Evolutionary conservation across 2,888 invertebrate species (phyloP), one percentile per base, ranked within the genome.

Genomic region (Tridacna gigas): DNA sequence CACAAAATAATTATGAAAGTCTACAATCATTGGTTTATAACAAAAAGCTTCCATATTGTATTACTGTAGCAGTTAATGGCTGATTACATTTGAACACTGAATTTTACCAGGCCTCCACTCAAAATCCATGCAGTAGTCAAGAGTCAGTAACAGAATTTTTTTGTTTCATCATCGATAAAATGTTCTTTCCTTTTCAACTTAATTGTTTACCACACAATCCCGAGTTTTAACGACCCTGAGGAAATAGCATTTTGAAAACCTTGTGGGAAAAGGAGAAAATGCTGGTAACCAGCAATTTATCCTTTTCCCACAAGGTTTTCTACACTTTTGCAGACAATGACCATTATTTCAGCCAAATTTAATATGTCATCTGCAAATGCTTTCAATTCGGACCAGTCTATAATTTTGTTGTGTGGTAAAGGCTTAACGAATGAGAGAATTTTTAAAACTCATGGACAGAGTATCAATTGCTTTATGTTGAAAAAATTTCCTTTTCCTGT

Each of bases 201-300:
- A 65, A 65, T 9, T 2, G 3, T 65, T 65, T 65, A 22, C 65
- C 65, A 22, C 1, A 65, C 65, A 56, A 56, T 13, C 65, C n/a
- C 5, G 25, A 9, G 13, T 65, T 65, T 65, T 13, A 3, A 65
- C 4, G 18, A 25, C 22, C 20, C 25, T 25, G 12, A 25, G 25
- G 4, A 22, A 25, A 65, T 4, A 65, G 65, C 13, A n/a, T n/a
- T 65, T 3, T 20, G 65, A 65, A 65, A 65, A 22, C 65, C 3
- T 22, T n/a, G 65, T 22, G n/a, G 65, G 65, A 65, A 65, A 65
- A 25, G 65, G 65, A 65, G 25, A 65, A 65, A 65, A 22, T 22
- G 7, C n/a, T 65, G 22, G 25, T 25, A 2, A 65, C 25, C 22
- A 65, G 65, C 65, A 65, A 7, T 65, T 65, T 65, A 4, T 65